phyloP scores from a whole-genome alignment of 2,888 invertebrate genomes.

The Drosophila setosimentum region DNA sequence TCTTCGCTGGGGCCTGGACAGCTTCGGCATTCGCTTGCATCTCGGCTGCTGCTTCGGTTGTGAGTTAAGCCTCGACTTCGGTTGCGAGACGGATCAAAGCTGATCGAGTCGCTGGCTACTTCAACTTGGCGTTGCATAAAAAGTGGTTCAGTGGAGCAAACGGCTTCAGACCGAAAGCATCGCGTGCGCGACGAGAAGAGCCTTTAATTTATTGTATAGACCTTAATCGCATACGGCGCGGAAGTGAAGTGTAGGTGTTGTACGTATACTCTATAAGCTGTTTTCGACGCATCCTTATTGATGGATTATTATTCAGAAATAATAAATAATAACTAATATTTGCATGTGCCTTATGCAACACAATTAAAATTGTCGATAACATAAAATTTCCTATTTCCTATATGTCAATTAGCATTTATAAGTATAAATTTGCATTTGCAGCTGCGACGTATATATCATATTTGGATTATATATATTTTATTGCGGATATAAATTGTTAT shows the following conservation, averaged over 20 bases:
- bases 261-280: conserved; percentile 5
- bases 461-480: conserved; percentile 45
- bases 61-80: conserved; percentile 36
- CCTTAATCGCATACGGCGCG: conserved; percentile 43
- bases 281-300: conserved; percentile 30
- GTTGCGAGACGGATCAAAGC: conserved; percentile 23
- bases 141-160: conserved; percentile 82
- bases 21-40: conserved; percentile 41
- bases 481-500: conserved; percentile 49
- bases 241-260: conserved; percentile 72
- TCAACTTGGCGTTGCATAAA: conserved; percentile 81
- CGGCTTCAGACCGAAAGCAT: conserved; percentile 74
- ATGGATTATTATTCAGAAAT: background rate
- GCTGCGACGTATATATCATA: conserved; percentile 41
- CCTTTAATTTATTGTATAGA: conserved; percentile 19
- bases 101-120: conserved; percentile 59
- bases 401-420: conserved; percentile 29
- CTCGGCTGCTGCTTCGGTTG: conserved; percentile 33
- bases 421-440: conserved; percentile 54
- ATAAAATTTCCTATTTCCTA: conserved; percentile 19
- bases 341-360: conserved; percentile 17
- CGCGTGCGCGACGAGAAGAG: conserved; percentile 51
- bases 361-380: background rate
- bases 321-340: conserved; percentile 1
- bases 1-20: conserved; percentile 36